These are phyloP conservation scores for Hartigia nigra DNA, from an alignment of 2,888 invertebrate species.

Conservation along the genomic window DNA sequence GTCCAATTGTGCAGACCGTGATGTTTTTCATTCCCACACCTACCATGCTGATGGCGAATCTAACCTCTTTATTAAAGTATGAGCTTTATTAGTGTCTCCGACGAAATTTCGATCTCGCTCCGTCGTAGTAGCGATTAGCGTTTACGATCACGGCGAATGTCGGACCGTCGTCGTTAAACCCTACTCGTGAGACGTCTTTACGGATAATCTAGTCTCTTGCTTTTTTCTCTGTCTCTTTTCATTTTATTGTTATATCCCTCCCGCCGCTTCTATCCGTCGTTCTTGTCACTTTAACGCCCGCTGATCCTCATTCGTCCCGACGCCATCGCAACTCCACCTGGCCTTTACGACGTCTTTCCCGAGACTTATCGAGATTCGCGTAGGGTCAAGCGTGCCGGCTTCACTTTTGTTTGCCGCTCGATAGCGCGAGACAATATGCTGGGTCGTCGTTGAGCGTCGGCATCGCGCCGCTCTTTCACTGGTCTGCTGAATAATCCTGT, in stretches of 20 bases:
- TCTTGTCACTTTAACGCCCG: background rate
- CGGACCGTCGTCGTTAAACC: background rate
- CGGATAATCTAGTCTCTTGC: too few species aligned
- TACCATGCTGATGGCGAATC: background rate
- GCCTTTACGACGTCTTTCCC: background rate
- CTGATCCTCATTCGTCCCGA: background rate
- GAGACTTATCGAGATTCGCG: background rate
- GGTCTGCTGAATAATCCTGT: background rate
- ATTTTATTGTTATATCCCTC: background rate
- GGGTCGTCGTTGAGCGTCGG: background rate
- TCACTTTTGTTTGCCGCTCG: background rate
- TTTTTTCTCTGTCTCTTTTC: background rate
- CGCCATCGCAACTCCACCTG: background rate
- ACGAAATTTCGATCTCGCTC: background rate
- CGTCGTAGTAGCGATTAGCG: background rate
- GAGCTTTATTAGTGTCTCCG: background rate
- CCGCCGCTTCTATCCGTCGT: background rate
- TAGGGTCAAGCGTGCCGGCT: background rate
- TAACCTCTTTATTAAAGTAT: background rate
- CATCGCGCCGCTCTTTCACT: background rate
- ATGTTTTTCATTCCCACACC: background rate
- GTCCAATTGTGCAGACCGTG: background rate
- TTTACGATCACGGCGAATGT: background rate
- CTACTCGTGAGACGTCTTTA: background rate
- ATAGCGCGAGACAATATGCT: background rate